Evolutionary conservation across 1,140 invertebrate genomes (phyloP).

Genomic region (Brachionus calyciflorus): DNA sequence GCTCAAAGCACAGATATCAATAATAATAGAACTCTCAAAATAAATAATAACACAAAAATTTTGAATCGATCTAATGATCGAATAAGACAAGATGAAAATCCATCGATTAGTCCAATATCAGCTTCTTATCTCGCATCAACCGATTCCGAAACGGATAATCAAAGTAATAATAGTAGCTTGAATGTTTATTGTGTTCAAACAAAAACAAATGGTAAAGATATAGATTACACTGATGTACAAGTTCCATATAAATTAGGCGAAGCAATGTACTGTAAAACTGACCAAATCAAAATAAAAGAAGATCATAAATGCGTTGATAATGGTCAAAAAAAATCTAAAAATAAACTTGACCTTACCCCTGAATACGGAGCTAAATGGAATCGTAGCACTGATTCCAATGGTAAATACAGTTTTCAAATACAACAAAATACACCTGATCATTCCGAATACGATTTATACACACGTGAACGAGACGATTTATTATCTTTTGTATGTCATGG

Average conservation of each 20-base stretch:
- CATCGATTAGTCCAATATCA: not conserved
- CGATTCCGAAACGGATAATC: slow-evolving; percentile 16
- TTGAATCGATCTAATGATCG: slow-evolving; percentile 3
- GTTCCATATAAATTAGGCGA: slow-evolving; percentile 23
- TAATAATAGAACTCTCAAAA: not conserved
- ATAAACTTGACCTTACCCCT: not conserved
- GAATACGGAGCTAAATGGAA: not conserved
- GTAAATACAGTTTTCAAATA: slow-evolving; percentile 27
- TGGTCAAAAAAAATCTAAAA: no score
- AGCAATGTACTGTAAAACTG: slow-evolving; percentile 21
- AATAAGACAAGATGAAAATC: not conserved
- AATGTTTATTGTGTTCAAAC: slow-evolving; percentile 30
- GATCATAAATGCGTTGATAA: not conserved
- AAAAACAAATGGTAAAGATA: not conserved
- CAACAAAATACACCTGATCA: slow-evolving; percentile 13
- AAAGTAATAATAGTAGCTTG: slow-evolving; percentile 1
- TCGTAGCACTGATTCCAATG: not conserved
- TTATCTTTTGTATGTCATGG: slow-evolving; percentile 35
- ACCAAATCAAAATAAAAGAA: not conserved
- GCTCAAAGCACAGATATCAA: not conserved
- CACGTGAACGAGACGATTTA: slow-evolving; percentile 27
- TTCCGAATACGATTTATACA: slow-evolving; percentile 35
- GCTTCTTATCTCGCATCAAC: not conserved
- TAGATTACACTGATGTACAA: slow-evolving; percentile 5
- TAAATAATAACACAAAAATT: not conserved